phyloP scores from a whole-genome alignment of 2,888 invertebrate species.

The Tenthredo mesomela region DNA sequence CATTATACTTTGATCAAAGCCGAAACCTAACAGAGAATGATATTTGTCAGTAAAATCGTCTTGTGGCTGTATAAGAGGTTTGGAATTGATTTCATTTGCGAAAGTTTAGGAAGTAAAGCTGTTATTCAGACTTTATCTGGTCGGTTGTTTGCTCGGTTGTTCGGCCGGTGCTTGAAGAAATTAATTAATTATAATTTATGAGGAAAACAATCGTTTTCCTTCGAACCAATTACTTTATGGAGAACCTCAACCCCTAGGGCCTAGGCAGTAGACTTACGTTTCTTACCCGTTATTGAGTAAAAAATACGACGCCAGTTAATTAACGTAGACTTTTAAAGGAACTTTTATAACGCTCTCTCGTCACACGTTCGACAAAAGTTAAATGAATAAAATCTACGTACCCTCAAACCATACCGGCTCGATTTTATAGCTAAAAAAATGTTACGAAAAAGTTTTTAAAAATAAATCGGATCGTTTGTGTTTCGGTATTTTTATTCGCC shows the following conservation, averaged over 20 bases:
- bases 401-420: neutral
- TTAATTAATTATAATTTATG: constrained; percentile 26
- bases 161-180: neutral
- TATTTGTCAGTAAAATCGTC: neutral
- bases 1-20: neutral
- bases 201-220: neutral
- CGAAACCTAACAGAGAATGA: neutral
- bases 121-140: neutral
- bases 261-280: neutral
- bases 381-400: constrained; percentile 3
- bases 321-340: neutral
- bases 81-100: neutral
- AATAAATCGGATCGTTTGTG: neutral
- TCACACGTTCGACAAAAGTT: constrained; percentile 19
- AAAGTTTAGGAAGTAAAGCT: neutral
- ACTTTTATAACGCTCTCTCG: neutral
- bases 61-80: neutral
- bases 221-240: neutral
- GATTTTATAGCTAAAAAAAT: neutral
- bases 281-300: neutral
- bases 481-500: neutral
- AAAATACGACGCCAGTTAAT: constrained; percentile 9
- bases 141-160: constrained; percentile 16
- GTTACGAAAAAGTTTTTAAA: neutral
- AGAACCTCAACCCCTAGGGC: neutral